phyloP scores from a whole-genome alignment of 64 coral and sea anemone species.

The Actinia tenebrosa region DNA sequence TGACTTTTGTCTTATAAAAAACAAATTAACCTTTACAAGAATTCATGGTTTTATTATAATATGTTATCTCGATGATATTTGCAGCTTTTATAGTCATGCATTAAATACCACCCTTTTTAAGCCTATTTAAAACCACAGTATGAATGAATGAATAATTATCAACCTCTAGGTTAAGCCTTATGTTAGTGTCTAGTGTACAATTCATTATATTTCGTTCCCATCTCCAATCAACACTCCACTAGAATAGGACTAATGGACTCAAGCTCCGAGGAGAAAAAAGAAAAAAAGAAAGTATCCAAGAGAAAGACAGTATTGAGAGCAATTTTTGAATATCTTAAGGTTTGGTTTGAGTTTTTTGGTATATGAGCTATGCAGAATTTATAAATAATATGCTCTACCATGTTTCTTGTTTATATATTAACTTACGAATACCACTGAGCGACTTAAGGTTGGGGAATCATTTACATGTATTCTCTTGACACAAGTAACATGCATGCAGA shows the following conservation, averaged over 20 bases:
- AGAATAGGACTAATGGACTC: background rate
- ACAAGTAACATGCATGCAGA: no score
- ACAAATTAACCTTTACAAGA: background rate
- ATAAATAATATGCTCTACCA: background rate
- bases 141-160: slow-evolving; percentile 9
- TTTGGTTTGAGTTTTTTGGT: background rate
- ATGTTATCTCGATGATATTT: background rate
- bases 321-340: slow-evolving; percentile 11
- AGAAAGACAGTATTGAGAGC: background rate
- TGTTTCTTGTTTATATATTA: background rate
- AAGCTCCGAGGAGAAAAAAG: background rate
- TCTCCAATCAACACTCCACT: background rate
- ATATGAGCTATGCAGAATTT: background rate
- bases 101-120: background rate
- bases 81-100: background rate
- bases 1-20: no score
- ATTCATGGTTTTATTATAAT: background rate
- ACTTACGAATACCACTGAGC: background rate
- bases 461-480: background rate
- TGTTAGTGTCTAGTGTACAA: background rate
- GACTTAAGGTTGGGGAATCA: background rate
- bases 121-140: slow-evolving; percentile 1
- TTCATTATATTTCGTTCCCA: background rate
- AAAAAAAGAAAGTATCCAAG: slow-evolving; percentile 2
- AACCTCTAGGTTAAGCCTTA: background rate